phyloP scores from a whole-genome alignment of 2,797 vertebrate genomes.

The Sebastes baramenuke region DNA sequence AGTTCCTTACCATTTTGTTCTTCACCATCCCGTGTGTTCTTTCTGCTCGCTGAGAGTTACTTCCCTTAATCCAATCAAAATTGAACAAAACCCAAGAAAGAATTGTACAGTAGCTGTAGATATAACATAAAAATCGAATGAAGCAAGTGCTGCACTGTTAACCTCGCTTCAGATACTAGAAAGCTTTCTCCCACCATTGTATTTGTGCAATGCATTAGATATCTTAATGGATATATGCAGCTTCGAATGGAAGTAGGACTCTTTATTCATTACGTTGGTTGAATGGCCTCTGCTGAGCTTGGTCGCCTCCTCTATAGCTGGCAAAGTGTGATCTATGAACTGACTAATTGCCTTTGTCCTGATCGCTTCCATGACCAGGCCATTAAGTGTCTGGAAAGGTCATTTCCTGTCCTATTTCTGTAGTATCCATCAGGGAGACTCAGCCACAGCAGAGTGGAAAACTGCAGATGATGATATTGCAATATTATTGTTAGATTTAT shows the following conservation, averaged over 20 bases:
- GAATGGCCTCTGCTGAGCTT: slow-evolving; percentile 57
- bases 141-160: slow-evolving; percentile 6
- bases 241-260: slow-evolving; percentile 42
- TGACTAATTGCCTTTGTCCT: slow-evolving; percentile 76
- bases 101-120: neutral
- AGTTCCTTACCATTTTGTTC: neutral
- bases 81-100: neutral
- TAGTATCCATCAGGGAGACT: slow-evolving; percentile 37
- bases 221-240: slow-evolving; percentile 51
- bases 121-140: slow-evolving; percentile 12
- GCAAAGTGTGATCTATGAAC: slow-evolving; percentile 76
- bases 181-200: neutral
- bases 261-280: slow-evolving; percentile 63
- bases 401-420: slow-evolving; percentile 62
- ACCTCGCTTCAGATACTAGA: slow-evolving; percentile 1
- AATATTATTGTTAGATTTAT: slow-evolving; percentile 56
- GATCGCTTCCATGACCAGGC: slow-evolving; percentile 60
- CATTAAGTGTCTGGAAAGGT: slow-evolving; percentile 71
- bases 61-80: slow-evolving; percentile 7
- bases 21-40: neutral
- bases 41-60: neutral
- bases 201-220: slow-evolving; percentile 40
- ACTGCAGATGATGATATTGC: slow-evolving; percentile 31
- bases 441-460: slow-evolving; percentile 26
- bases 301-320: slow-evolving; percentile 63